Base-by-base conservation (phyloP, 1,140 invertebrate species). In the Solenopsis fugax region DNA sequence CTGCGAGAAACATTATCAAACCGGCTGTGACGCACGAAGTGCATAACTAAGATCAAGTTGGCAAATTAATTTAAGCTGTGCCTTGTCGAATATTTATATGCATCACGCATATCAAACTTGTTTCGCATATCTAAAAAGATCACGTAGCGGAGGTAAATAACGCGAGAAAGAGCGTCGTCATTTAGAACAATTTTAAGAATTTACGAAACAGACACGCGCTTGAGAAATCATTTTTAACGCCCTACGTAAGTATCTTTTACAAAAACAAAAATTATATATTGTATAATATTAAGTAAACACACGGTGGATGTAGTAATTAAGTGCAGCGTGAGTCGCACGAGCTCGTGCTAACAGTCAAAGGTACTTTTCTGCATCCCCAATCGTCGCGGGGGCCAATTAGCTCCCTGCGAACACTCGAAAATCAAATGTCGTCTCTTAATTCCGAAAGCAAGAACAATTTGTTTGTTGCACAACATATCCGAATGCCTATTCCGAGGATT, bases 391-490 rank as follows among this genome's bases (percentile, higher is more conserved):
- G 18, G 24, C 12, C 60, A 65, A 78, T 78, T 78, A 78, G 4
- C 18, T 64, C 75, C 37, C 21, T 21, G 34, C 12, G 16, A 24
- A 13, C 12, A 78, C 1, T 7, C 29, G 34, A 9, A 62, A 60
- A 48, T 64, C 29, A 65, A 34, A 10, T 37, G n/a, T 78, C 18
- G 6, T 37, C 24, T 52, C 50, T 78, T 34, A 37, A 64, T n/a
- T 65, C 12, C 18, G 7, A 37, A 75, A 75, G 34, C 18, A 75
- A 24, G 13, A 16, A 65, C 13, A 65, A 78, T 65, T 67, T 65
- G n/a, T 78, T 65, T 21, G 75, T 64, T 64, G 60, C 7, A 18
- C 21, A 77, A 77, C 41, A 41, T n/a, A 34, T n/a, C 24, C 24
- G 64, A 50, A 64, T 64, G 58, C 10, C 45, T 41, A 13, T 34